Percentiles rank a stretch among this genome's conserved stretches.
phyloP scores from a whole-genome alignment of 2,888 invertebrate species.

The Eupithecia subfuscata region DNA sequence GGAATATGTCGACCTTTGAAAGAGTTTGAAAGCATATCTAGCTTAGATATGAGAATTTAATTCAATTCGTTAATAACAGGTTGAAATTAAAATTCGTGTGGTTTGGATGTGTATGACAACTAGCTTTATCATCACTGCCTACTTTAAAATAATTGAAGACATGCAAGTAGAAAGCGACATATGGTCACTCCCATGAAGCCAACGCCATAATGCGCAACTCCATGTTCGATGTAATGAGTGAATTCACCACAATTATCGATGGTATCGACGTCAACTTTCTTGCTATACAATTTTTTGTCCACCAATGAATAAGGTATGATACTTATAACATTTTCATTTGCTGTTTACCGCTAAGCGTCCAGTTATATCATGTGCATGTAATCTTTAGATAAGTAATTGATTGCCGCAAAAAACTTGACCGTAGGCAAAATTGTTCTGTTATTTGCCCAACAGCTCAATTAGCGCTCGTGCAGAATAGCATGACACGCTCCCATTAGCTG shows the following conservation, averaged over 20 bases:
- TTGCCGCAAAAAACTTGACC: conserved; percentile 41
- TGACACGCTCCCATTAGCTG: conserved; percentile 61
- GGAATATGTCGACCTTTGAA: conserved; percentile 48
- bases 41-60: background rate
- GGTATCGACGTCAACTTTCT: conserved; percentile 56
- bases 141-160: conserved; percentile 10
- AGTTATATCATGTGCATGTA: conserved; percentile 40
- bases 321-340: conserved; percentile 26
- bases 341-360: conserved; percentile 34
- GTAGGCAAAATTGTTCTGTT: conserved; percentile 44
- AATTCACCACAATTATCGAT: conserved; percentile 56
- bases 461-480: conserved; percentile 56
- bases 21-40: too few species aligned
- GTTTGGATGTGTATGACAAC: background rate
- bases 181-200: conserved; percentile 57
- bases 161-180: conserved; percentile 37
- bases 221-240: conserved; percentile 55
- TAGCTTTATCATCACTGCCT: background rate
- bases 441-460: conserved; percentile 55
- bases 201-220: conserved; percentile 55
- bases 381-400: conserved; percentile 41
- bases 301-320: conserved; percentile 38
- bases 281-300: conserved; percentile 56
- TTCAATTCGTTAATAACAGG: background rate
- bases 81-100: background rate